These are phyloP conservation scores for Xylophagus ater DNA, from an alignment of 2,888 invertebrate species.

Conservation along the genomic window DNA sequence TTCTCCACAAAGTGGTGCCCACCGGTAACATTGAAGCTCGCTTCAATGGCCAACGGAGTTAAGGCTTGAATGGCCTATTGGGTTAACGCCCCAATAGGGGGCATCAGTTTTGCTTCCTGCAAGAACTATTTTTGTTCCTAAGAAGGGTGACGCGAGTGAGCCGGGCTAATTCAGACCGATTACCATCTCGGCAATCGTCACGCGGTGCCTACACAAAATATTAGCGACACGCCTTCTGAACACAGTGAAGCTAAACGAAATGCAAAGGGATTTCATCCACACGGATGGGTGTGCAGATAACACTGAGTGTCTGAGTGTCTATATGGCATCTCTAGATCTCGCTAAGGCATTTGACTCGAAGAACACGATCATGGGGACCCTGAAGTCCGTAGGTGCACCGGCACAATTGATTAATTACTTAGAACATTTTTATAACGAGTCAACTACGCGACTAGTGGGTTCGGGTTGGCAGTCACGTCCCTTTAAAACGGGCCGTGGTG, in stretches of 20 bases:
- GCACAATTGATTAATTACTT: no score
- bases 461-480: background rate
- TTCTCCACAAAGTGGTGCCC: no score
- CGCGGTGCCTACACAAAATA: background rate
- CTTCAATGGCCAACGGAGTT: no score
- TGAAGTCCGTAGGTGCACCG: no score
- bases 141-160: background rate
- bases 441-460: background rate
- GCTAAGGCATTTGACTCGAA: constrained; percentile 1
- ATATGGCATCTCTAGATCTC: background rate
- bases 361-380: no score
- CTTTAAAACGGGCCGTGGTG: background rate
- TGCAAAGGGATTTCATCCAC: background rate
- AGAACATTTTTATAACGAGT: no score
- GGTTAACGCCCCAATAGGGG: no score
- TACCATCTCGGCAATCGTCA: background rate
- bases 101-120: no score
- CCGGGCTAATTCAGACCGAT: constrained; percentile 1
- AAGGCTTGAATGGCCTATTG: no score
- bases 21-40: no score
- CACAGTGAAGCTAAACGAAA: background rate
- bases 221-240: background rate
- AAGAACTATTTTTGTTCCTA: background rate
- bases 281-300: constrained; percentile 2
- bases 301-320: no score